Conservation (phyloP, 2,888 invertebrate genomes). For the Gymnocheta viridis region DNA sequence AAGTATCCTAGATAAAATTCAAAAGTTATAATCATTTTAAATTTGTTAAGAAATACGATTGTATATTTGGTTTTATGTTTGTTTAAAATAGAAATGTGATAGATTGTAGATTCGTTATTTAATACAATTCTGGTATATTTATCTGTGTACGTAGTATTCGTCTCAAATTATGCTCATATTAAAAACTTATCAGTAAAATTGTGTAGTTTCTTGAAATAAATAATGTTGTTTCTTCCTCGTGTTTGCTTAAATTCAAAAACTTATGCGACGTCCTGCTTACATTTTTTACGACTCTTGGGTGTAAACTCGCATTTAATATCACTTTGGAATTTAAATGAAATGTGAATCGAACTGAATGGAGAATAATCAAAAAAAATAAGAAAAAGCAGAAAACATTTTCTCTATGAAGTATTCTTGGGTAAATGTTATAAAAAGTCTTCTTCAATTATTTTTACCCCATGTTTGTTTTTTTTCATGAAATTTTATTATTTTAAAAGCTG, state of each 20-base stretch:
- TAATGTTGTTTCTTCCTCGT: not conserved
- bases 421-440: slow-evolving; percentile 55
- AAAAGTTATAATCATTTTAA: too few relatives aligned
- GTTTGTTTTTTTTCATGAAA: slow-evolving; percentile 3
- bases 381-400: slow-evolving; percentile 31
- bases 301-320: slow-evolving; percentile 50
- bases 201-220: not conserved
- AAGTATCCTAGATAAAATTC: too few relatives aligned
- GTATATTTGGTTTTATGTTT: too few relatives aligned
- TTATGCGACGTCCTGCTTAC: not conserved
- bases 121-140: too few relatives aligned
- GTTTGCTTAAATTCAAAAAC: not conserved
- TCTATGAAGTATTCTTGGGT: slow-evolving; percentile 50
- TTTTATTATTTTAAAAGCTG: slow-evolving; percentile 42
- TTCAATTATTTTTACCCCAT: slow-evolving; percentile 54
- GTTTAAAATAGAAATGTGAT: too few relatives aligned
- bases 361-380: not conserved
- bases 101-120: too few relatives aligned
- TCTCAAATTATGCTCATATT: too few relatives aligned
- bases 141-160: too few relatives aligned
- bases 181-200: not conserved
- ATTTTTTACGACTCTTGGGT: slow-evolving; percentile 31
- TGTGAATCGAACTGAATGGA: slow-evolving; percentile 37
- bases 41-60: too few relatives aligned
- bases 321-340: slow-evolving; percentile 49